Conservation (phyloP, 2,888 invertebrate species). For the Gisinianus flammeolus region DNA sequence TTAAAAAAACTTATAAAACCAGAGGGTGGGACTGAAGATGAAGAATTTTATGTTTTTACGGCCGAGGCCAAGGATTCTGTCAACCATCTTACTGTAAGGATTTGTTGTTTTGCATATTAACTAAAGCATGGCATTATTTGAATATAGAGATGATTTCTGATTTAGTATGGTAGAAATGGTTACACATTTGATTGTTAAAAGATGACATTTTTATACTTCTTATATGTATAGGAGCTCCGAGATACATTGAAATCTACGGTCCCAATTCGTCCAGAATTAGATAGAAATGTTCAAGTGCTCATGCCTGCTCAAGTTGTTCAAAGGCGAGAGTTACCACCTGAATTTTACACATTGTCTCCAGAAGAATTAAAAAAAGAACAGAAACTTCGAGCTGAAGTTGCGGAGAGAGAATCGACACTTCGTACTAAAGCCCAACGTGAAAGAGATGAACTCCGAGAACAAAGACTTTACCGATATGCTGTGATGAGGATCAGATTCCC, state of each 20-base stretch:
- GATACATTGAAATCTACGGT: constrained; percentile 82
- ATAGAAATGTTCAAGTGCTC: constrained; percentile 84
- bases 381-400: constrained; percentile 74
- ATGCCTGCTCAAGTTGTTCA: constrained; percentile 75
- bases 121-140: too few species aligned
- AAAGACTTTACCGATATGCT: constrained; percentile 83
- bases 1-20: constrained; percentile 53
- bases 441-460: constrained; percentile 80
- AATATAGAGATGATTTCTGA: not conserved
- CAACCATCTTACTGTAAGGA: constrained; percentile 46
- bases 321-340: constrained; percentile 75
- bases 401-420: constrained; percentile 81
- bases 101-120: too few species aligned
- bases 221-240: constrained; percentile 67
- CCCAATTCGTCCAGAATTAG: constrained; percentile 80
- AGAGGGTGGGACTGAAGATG: constrained; percentile 46
- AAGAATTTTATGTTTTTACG: constrained; percentile 54
- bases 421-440: constrained; percentile 95
- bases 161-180: not conserved
- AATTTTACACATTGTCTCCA: constrained; percentile 80
- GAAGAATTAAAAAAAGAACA: constrained; percentile 87
- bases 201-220: not conserved
- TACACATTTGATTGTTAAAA: not conserved
- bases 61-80: constrained; percentile 37
- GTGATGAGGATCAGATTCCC: constrained; percentile 87